A percentile compares a stretch with the other conserved stretches of the same genome.
phyloP scores from a whole-genome alignment of 2,797 vertebrate species.

The Geotrypetes seraphini region DNA sequence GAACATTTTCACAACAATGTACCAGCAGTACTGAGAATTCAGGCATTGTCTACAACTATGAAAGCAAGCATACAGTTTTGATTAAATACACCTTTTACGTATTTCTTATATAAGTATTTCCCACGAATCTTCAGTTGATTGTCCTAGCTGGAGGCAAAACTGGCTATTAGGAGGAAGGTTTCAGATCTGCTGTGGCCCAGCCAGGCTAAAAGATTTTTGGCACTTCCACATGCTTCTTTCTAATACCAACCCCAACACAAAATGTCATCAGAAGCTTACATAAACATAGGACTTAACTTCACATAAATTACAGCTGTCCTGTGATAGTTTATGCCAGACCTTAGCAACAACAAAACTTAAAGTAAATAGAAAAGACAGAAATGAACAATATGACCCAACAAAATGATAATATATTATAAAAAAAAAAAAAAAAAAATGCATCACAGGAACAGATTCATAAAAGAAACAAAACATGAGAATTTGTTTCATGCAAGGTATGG shows the following conservation, averaged over 20 bases:
- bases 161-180: conserved; percentile 52
- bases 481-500: too few species aligned
- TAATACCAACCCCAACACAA: conserved; percentile 56
- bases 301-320: conserved; percentile 65
- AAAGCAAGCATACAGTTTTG: conserved; percentile 54
- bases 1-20: conserved; percentile 24
- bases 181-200: conserved; percentile 52
- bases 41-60: conserved; percentile 39
- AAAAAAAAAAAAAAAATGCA: conserved; percentile 33
- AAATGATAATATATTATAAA: conserved; percentile 38
- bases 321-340: conserved; percentile 54
- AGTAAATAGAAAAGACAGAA: conserved; percentile 54
- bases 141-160: conserved; percentile 53
- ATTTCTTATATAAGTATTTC: conserved; percentile 56
- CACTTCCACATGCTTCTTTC: conserved; percentile 53
- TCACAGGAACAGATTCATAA: conserved; percentile 41
- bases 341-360: conserved; percentile 55
- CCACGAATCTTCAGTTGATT: conserved; percentile 58
- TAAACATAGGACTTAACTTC: conserved; percentile 66
- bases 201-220: conserved; percentile 54
- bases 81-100: conserved; percentile 55
- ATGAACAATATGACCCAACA: conserved; percentile 50
- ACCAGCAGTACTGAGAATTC: conserved; percentile 36
- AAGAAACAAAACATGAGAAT: too few species aligned
- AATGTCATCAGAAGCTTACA: conserved; percentile 69